Evolutionary conservation across 2,113 vertebrate genomes (phyloP), one percentile per base, ranked within the genome.

Genomic region (Upupa epops): DNA sequence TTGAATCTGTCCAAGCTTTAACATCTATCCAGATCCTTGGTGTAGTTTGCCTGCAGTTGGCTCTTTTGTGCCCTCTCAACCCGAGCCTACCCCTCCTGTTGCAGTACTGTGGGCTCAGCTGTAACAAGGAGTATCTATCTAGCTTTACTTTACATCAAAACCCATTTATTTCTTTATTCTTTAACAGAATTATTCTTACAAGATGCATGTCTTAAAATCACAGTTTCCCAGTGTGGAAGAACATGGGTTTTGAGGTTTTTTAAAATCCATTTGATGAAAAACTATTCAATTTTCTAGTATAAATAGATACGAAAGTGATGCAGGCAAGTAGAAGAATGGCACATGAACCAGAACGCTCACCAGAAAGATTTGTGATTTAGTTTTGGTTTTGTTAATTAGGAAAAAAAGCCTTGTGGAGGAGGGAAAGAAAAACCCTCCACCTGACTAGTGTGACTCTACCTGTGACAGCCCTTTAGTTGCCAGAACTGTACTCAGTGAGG

Each of bases 171-270:
- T 73, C 28, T 83, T 71, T 63, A 29, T 49, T 78, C 13, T 15
- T 28, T 49, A 75, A 66, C 46, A 9, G n/a, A 75, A 4, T 71
- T 13, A 25, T 52, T 46, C n/a, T 42, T 4, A 61, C 60, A 75
- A 34, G 24, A 17, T 13, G 10, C 59, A 13, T 5, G 48, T 76
- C 37, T 83, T 9, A 29, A 56, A 20, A 13, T 78, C 40, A 31
- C 24, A 6, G 83, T 92, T 92, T 81, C 24, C 49, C 16, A 18
- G 26, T 28, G 31, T 10, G 40, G 46, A 73, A 61, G 21, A 71
- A 20, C 2, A 2, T 9, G 11, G n/a, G n/a, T 18, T 79, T 34
- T 14, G 6, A 9, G 0, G 3, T 69, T 37, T 72, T 55, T 68
- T 36, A 19, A 75, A 26, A 60, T 45, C 12, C 17, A 1, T 61